phyloP scores from a whole-genome alignment of 2,113 vertebrate species.

The Protobothrops flavoviridis region DNA sequence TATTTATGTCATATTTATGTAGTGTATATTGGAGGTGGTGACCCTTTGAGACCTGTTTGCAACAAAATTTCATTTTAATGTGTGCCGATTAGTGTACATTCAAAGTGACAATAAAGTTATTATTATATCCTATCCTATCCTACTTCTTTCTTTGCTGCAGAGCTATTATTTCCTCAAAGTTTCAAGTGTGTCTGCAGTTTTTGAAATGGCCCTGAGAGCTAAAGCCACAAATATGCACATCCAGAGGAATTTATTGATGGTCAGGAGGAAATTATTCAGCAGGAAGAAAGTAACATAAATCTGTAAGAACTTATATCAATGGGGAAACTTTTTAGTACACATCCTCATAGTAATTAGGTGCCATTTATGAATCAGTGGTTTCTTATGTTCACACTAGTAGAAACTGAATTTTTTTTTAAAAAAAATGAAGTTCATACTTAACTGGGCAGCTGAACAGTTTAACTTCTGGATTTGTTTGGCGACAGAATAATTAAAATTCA shows the following conservation, averaged over 20 bases:
- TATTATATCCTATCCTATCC: too few relatives aligned
- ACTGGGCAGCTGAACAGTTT: background rate
- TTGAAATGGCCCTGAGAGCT: background rate
- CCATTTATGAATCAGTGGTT: background rate
- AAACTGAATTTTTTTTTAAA: background rate
- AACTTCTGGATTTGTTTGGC: background rate
- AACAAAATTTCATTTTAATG: too few relatives aligned
- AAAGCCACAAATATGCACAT: background rate
- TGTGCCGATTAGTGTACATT: too few relatives aligned
- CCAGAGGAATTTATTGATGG: background rate
- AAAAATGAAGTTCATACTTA: background rate
- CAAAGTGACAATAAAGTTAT: too few relatives aligned
- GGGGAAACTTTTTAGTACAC: background rate
- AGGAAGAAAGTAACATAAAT: background rate
- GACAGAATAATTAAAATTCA: background rate
- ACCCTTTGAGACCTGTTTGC: too few relatives aligned
- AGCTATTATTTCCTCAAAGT: background rate
- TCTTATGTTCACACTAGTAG: background rate
- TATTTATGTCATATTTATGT: too few relatives aligned
- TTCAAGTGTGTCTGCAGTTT: background rate
- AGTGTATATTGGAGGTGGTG: too few relatives aligned
- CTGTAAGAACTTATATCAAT: background rate
- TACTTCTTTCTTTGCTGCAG: background rate
- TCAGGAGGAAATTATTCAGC: background rate
- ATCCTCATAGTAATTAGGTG: background rate